Conservation (phyloP, 2,113 vertebrate species). For the Rhea americana region DNA sequence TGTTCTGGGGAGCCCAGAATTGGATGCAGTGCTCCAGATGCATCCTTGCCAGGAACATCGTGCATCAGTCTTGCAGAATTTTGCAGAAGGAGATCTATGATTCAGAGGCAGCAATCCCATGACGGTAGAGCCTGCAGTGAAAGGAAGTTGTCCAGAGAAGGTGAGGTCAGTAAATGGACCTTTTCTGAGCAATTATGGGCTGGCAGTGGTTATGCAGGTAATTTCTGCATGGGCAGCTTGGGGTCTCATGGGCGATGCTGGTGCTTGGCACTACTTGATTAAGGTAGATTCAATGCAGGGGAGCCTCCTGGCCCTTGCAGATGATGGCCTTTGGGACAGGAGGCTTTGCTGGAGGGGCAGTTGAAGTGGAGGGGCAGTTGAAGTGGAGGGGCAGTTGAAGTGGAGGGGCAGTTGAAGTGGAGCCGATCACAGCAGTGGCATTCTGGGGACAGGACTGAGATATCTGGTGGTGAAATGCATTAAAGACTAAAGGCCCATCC, state of each 20-base stretch:
- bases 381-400: not conserved
- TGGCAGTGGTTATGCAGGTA: no score
- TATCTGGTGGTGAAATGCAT: accelerated
- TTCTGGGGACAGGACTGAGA: not conserved
- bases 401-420: not conserved
- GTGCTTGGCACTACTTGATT: accelerated
- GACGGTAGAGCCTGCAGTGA: no score
- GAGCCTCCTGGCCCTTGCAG: not conserved
- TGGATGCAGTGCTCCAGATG: no score
- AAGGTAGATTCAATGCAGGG: not conserved
- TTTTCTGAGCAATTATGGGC: no score
- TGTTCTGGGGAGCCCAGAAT: no score
- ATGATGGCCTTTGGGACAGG: not conserved
- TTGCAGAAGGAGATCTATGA: not conserved
- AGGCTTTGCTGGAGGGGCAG: not conserved
- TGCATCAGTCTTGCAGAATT: no score
- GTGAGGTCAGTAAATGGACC: no score
- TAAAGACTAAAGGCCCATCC: not conserved
- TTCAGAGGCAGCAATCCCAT: no score
- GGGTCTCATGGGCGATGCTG: not conserved
- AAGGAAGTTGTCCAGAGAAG: not conserved
- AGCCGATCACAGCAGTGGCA: not conserved
- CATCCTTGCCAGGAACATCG: not conserved
- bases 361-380: not conserved
- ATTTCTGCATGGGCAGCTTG: accelerated